A percentile compares a stretch with the other conserved stretches of the same genome.
phyloP scores from a whole-genome alignment of 2,113 vertebrate genomes.

The Kryptolebias marmoratus region DNA sequence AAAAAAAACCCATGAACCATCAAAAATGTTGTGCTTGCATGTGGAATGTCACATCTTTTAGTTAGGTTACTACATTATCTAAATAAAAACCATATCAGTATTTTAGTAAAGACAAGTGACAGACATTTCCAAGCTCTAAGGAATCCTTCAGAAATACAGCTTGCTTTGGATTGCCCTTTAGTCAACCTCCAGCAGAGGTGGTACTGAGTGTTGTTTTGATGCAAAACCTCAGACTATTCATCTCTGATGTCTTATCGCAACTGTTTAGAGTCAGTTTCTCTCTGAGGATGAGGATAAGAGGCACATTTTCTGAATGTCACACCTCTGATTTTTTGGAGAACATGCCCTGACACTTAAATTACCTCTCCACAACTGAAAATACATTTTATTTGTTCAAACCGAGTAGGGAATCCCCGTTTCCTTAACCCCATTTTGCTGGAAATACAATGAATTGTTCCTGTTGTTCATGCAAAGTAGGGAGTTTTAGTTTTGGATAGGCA shows the following conservation, averaged over 20 bases:
- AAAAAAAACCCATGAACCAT: background rate
- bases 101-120: background rate
- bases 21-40: background rate
- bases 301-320: conserved; percentile 45
- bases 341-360: conserved; percentile 59
- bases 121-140: conserved; percentile 11
- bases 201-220: conserved; percentile 38
- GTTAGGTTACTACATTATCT: background rate
- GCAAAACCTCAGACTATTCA: conserved; percentile 19
- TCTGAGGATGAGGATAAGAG: conserved; percentile 29
- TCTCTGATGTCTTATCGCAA: conserved; percentile 32
- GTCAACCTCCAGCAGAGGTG: conserved; percentile 22
- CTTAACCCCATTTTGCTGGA: conserved; percentile 28
- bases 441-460: conserved; percentile 60
- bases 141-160: background rate
- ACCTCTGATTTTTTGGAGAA: conserved; percentile 37
- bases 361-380: conserved; percentile 36
- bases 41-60: background rate
- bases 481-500: conserved; percentile 67
- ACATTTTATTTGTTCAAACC: conserved; percentile 44
- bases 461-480: conserved; percentile 69
- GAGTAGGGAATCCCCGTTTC: conserved; percentile 59
- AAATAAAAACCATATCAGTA: background rate
- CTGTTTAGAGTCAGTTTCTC: conserved; percentile 24
- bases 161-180: conserved; percentile 8